Conservation (phyloP, 1,140 invertebrate genomes). For the Lepidurus packardi region DNA sequence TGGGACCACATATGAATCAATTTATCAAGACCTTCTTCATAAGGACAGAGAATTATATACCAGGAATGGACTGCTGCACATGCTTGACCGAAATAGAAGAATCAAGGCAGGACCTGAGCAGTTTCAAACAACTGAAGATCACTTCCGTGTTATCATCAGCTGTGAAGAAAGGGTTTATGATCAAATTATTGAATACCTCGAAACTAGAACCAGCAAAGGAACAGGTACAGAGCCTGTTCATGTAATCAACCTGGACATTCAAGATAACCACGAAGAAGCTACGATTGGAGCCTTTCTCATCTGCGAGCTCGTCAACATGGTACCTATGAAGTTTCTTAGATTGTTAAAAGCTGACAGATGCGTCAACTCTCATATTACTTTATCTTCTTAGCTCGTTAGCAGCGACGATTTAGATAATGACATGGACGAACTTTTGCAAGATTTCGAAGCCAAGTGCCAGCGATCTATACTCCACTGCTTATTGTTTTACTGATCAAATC, state of each 20-base stretch:
- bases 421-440: constrained; percentile 92
- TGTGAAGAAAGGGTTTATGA: constrained; percentile 99
- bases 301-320: constrained; percentile 85
- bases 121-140: constrained; percentile 84
- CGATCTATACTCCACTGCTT: constrained; percentile 86
- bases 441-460: constrained; percentile 86
- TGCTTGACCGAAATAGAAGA: constrained; percentile 93
- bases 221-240: constrained; percentile 76
- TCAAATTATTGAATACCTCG: constrained; percentile 65
- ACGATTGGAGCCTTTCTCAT: constrained; percentile 99
- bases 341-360: neutral
- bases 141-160: constrained; percentile 94
- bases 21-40: constrained; percentile 86
- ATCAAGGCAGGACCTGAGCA: constrained; percentile 92
- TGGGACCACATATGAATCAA: constrained; percentile 90
- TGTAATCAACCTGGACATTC: constrained; percentile 97
- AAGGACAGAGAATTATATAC: constrained; percentile 93
- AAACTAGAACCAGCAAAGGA: constrained; percentile 41
- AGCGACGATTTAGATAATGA: constrained; percentile 96
- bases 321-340: constrained; percentile 45
- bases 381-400: constrained; percentile 66
- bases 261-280: constrained; percentile 99
- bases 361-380: constrained; percentile 29
- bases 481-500: constrained; percentile 74
- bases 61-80: constrained; percentile 96